phyloP scores from a whole-genome alignment of 2,113 vertebrate genomes.

The Coturnix japonica region DNA sequence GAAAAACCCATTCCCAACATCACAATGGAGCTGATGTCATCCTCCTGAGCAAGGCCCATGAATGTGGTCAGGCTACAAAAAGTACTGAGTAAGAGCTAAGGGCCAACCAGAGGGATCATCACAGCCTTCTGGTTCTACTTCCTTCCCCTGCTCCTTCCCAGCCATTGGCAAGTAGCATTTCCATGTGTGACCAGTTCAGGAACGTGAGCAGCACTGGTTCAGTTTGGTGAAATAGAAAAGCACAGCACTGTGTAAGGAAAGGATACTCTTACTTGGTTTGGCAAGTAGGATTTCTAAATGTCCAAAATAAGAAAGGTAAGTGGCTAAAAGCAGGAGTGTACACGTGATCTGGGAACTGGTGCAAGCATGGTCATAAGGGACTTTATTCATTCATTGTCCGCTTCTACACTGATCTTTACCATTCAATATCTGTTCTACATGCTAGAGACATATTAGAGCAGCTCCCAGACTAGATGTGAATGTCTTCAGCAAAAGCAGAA shows the following conservation, averaged over 20 bases:
- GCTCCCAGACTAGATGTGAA: not conserved
- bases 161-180: rapidly evolving
- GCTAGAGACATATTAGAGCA: not conserved
- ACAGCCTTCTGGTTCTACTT: not conserved
- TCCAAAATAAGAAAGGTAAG: not conserved
- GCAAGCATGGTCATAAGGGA: not conserved
- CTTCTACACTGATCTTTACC: not conserved
- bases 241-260: not conserved
- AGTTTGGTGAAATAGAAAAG: not conserved
- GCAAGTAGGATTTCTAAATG: not conserved
- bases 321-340: not conserved
- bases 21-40: not conserved
- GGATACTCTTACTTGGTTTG: not conserved
- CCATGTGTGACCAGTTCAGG: not conserved
- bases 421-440: not conserved
- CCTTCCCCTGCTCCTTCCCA: not conserved
- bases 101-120: not conserved
- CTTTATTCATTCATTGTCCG: not conserved
- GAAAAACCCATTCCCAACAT: not conserved
- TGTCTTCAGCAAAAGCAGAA: not conserved
- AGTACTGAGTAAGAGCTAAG: not conserved
- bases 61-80: not conserved
- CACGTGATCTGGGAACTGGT: not conserved
- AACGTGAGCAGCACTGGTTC: not conserved
- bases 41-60: not conserved